Evolutionary conservation across 2,888 invertebrate genomes (phyloP), one percentile per base, ranked within the genome.

Genomic region (Lamproptera curius): DNA sequence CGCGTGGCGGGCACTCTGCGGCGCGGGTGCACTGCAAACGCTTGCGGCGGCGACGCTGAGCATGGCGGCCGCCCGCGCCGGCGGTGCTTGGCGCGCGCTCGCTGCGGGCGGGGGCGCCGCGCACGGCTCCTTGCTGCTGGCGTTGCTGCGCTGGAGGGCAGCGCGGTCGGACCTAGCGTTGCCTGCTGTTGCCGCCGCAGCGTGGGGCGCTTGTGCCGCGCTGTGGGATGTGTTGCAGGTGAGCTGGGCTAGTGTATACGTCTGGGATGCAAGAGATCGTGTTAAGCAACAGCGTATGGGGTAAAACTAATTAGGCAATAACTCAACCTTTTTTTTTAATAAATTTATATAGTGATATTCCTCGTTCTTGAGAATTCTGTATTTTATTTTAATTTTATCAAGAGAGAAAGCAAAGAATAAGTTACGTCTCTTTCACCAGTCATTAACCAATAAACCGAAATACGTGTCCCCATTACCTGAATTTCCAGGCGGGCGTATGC

Each of bases 141-240:
- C 94, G 1, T 76, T 95, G 57, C 88, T 94, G 52, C 85, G 93
- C 16, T 95, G 95, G 95, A 91, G 94, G 54, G 95, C 95, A 0
- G 93, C 94, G 0, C 90, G 91, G 50, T 94, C 95, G 44, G 95
- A 95, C 62, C 90, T 94, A 11, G 95, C 95, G 0, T 84, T 95
- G 42, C 94, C 95, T 51, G 94, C 94, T 57, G 93, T 95, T 15
- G 94, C 95, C 42, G 93, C 94, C 1, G 94, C 95, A 0, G 93
- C 94, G 0, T 95, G 95, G 95, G 95, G 95, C 11, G 95, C 95
- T 1, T 95, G 95, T 74, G 94, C 95, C 46, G 93, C 94, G 14
- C 92, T 95, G 57, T 95, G 95, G 95, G 95, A 95, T 66, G 94
- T 94, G 47, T 65, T 91, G 26, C 90, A 89, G 79, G 90, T 90